Conservation (phyloP, 2,113 vertebrate genomes). For the Gyps fulvus region DNA sequence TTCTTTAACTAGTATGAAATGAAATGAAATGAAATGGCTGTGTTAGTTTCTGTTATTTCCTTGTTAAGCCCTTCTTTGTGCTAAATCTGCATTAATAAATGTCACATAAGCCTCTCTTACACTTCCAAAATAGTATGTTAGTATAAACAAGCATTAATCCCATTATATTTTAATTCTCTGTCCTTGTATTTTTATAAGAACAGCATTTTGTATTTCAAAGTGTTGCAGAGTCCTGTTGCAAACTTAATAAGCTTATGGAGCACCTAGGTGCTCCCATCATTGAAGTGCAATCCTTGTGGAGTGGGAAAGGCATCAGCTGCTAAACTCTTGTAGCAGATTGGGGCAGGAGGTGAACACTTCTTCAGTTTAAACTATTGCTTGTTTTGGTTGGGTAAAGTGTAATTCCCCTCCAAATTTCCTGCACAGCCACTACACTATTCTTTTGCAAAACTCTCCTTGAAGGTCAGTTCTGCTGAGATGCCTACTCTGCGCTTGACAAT, state of each 20-base stretch:
- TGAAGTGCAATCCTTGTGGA: background rate
- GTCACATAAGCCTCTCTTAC: background rate
- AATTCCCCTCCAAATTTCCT: background rate
- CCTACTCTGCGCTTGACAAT: rapidly evolving
- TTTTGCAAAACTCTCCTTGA: background rate
- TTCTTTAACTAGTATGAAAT: background rate
- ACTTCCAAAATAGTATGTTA: background rate
- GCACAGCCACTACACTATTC: background rate
- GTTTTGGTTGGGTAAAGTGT: background rate
- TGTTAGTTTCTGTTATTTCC: background rate
- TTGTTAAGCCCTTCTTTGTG: background rate
- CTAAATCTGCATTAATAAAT: background rate
- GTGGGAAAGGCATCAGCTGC: background rate
- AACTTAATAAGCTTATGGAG: background rate
- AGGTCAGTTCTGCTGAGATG: background rate
- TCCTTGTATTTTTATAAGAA: background rate
- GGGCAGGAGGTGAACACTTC: background rate
- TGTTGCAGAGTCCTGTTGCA: background rate
- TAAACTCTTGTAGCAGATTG: background rate
- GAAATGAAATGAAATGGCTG: background rate
- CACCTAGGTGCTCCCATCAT: background rate
- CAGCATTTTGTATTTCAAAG: background rate
- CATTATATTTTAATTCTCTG: conserved; percentile 8
- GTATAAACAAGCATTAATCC: background rate
- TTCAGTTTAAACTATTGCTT: background rate